Evolutionary conservation across 2,113 vertebrate genomes (phyloP).

Genomic region (Dasyornis broadbenti): DNA sequence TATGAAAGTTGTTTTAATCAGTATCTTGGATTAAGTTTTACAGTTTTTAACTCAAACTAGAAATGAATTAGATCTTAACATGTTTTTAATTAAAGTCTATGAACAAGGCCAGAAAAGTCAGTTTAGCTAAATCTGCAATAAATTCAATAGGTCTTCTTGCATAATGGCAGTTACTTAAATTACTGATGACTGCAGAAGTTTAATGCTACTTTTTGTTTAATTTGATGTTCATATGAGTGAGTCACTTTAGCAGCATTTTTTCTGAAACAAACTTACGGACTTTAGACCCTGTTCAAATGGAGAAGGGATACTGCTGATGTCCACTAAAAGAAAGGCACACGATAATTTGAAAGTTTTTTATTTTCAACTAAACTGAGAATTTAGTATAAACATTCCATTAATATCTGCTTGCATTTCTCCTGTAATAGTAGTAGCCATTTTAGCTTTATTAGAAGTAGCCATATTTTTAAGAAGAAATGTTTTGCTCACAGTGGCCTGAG

Average conservation of each 20-base stretch:
- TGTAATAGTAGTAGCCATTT: neutral
- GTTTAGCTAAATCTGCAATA: neutral
- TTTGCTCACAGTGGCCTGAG: neutral
- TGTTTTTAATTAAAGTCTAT: neutral
- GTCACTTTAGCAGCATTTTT: neutral
- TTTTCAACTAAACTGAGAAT: neutral
- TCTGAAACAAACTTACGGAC: neutral
- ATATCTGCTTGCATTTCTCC: neutral
- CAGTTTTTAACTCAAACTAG: neutral
- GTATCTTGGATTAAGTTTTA: neutral
- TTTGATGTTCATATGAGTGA: neutral
- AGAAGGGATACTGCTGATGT: neutral
- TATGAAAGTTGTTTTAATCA: neutral
- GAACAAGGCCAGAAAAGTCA: neutral
- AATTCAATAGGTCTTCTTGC: neutral
- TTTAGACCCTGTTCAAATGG: neutral
- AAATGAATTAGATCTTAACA: neutral
- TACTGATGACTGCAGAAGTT: neutral
- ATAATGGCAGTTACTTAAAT: neutral
- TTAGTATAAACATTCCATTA: neutral
- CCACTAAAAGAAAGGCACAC: neutral
- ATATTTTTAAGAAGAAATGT: neutral
- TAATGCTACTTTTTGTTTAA: neutral
- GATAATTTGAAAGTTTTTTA: neutral
- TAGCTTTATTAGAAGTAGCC: neutral